phyloP scores from a whole-genome alignment of 1,140 invertebrate species.

The Anoplolepis gracilipes region DNA sequence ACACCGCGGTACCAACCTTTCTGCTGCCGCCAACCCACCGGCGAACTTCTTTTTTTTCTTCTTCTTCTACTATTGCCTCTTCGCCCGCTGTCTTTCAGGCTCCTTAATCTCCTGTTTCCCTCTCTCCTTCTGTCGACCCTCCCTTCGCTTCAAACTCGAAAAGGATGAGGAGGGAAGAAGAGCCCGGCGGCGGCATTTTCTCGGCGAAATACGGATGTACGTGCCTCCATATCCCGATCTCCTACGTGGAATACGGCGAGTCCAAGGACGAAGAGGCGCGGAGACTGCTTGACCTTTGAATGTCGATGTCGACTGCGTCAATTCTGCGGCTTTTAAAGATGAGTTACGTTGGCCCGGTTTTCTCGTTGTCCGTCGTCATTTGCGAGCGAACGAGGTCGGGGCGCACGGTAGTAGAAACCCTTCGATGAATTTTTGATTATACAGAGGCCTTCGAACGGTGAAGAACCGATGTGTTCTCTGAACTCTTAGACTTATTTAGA shows the following conservation, averaged over 20 bases:
- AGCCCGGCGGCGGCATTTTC: conserved; percentile 62
- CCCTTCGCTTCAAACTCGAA: conserved; percentile 1
- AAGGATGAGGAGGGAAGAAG: conserved; percentile 58
- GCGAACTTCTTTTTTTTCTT: conserved; percentile 76
- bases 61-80: conserved; percentile 77
- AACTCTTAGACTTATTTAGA: neutral
- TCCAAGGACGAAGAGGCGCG: conserved; percentile 56
- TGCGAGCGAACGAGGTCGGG: conserved; percentile 20
- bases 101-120: conserved; percentile 19
- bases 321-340: neutral
- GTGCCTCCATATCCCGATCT: conserved; percentile 75
- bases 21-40: conserved; percentile 74
- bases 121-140: neutral
- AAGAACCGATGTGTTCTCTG: neutral
- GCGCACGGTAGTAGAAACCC: neutral
- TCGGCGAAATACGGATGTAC: conserved; percentile 80
- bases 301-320: conserved; percentile 16
- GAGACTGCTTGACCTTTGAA: conserved; percentile 56
- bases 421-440: conserved; percentile 36
- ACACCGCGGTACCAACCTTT: conserved; percentile 72
- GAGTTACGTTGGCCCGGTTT: neutral
- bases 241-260: conserved; percentile 80
- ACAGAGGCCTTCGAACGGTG: neutral
- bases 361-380: neutral
- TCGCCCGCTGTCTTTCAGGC: conserved; percentile 60